Percentiles rank a stretch among this genome's conserved stretches.
phyloP scores from a whole-genome alignment of 2,113 vertebrate species.

The Pelobates fuscus region DNA sequence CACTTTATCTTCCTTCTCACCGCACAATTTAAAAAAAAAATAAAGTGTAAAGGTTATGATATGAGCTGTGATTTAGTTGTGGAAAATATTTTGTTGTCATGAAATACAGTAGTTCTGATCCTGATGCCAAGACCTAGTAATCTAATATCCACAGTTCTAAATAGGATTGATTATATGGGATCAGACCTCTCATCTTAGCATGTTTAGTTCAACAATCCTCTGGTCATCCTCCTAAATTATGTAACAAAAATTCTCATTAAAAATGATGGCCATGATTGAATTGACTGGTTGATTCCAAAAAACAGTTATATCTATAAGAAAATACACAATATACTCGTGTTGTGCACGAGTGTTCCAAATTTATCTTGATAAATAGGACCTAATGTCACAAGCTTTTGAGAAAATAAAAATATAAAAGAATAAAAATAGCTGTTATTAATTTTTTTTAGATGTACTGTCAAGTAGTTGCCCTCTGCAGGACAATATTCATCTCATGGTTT shows the following conservation, averaged over 20 bases:
- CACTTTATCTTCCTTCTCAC: background rate
- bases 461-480: too few species aligned
- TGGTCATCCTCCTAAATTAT: background rate
- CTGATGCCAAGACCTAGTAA: conserved; percentile 3
- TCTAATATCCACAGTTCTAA: conserved; percentile 18
- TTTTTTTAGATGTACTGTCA: too few species aligned
- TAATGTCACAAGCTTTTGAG: too few species aligned
- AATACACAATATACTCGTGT: too few species aligned
- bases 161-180: conserved; percentile 16
- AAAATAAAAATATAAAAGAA: too few species aligned
- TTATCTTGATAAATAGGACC: too few species aligned
- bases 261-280: background rate
- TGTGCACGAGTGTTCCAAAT: too few species aligned
- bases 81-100: conserved; percentile 37
- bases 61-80: background rate
- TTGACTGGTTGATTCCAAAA: too few species aligned
- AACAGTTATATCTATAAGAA: too few species aligned
- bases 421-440: too few species aligned
- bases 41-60: background rate
- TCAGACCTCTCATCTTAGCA: conserved; percentile 17
- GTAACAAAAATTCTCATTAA: background rate
- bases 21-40: background rate
- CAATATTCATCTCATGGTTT: too few species aligned
- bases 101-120: conserved; percentile 28
- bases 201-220: conserved; percentile 22